Base-by-base conservation (phyloP, 2,888 invertebrate genomes). In the Choristoneura rosaceana region DNA sequence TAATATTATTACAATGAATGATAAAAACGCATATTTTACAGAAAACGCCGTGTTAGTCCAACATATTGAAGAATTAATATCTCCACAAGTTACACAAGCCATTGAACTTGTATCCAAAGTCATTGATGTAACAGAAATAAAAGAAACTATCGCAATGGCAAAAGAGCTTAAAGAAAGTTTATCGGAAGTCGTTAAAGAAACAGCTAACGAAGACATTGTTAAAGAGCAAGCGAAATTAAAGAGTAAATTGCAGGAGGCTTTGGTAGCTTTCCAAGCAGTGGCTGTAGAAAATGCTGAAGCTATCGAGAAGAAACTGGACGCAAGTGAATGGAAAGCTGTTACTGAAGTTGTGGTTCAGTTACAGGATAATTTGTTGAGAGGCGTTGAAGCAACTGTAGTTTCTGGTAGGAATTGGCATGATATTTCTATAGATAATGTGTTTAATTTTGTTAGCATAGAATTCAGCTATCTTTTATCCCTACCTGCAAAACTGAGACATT, bases 261-360 rank as follows among this genome's bases (percentile, higher is more conserved):
- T 88, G 52, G 77, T 77, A 5, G 76, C 76, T n/a, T 74, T 86
- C 17, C 84, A 86, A 66, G 78, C 71, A 2, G 78, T 81, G 73
- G 76, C 78, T 41, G 68, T 86, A 4, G 84, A 87, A 45, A 81
- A 75, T 62, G 77, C 80, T 3, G 76, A 82, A 61, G 78, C 80
- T 25, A 71, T 86, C 0, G 45, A 73, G 9, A 59, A 78, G 4
- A 34, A 74, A 0, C 62, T 83, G 7, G 76, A 81, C 64, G 59
- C 79, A 4, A 79, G 83, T 5, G 62, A 76, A 25, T 62, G 88
- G 17, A 77, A 84, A 74, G 81, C 73, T 73, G 77, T 88, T 7
- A 81, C 80, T 7, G 82, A 86, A 38, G 76, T 81, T 0, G 83
- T 88, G 3, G 81, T 80, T 4, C 80, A 84, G 76, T 80, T 91